Evolutionary conservation across 2,888 invertebrate genomes (phyloP), one percentile per base, ranked within the genome.

Genomic region (Synanthedon vespiformis): DNA sequence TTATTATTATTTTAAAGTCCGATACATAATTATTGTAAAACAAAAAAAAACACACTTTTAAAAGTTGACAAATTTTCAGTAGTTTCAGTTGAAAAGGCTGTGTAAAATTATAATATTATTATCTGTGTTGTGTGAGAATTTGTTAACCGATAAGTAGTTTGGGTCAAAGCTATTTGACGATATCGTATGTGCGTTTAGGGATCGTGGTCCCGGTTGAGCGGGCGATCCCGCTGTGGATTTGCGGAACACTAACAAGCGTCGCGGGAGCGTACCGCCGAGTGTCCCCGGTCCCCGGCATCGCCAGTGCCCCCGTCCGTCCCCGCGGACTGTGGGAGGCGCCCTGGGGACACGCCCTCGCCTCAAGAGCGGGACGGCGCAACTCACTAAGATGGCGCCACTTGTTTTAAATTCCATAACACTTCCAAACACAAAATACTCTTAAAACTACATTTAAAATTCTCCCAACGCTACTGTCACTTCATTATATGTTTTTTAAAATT

Each of bases 271-370:
- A 74, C 69, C 78, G 79, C 80, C 71, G 79, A 83, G 84, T 81
- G 81, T 34, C 34, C 34, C 34, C 34, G 34, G 34, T 34, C 34
- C 87, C 78, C 79, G 74, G 80, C 85, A 86, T 80, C 79, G 83
- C 75, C 80, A 79, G 88, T 80, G 84, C 84, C 84, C 80, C 82
- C 83, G 82, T 77, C 84, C 79, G 79, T 81, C 84, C 84, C 83
- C 82, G 84, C 84, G 81, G 81, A 79, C 83, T 80, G 82, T 74
- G 84, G 84, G 85, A 80, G 81, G 81, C 72, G 81, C 86, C 83
- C 84, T 70, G 65, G 84, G 85, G 84, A 84, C 87, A 88, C 88
- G 88, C 89, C 89, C 88, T 88, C 88, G 84, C 82, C 85, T 77
- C 83, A 72, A 78, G 88, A 88, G 88, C 83, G 74, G 75, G 85